Base-by-base conservation (phyloP, 2,888 invertebrate genomes). In the Lycia hirtaria region DNA sequence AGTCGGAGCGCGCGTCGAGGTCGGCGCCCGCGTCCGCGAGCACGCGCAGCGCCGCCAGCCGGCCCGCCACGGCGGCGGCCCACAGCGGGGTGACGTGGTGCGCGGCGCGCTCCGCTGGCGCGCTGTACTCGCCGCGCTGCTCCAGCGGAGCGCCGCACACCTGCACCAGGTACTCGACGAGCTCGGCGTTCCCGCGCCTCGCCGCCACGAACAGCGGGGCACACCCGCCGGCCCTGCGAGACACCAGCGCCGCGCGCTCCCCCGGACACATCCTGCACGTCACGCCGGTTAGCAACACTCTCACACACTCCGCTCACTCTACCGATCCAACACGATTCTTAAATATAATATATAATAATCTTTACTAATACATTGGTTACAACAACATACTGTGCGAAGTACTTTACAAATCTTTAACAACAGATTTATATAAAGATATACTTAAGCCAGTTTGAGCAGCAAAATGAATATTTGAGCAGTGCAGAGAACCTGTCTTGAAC, bases 11-110 rank as follows among this genome's bases (percentile, higher is more conserved):
- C 33, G 97, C 96, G 92, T 98, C 96, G n/a, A 98, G 94, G 76
- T 96, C 93, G 30, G 98, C 98, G 56, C 96, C 97, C 71, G 96
- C 94, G 58, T 94, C 93, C 15, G 97, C 93, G 53, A 98, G 93
- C 81, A 94, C 95, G 77, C 95, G 95, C 47, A 98, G 94, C 65
- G 97, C 95, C 35, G 93, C 92, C 10, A 97, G 82, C 68, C 95
- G 95, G 10, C 97, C 97, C 4, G 96, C 95, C 1, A 98, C 98
- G 3, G 97, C 96, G 1, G 98, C 97, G 88, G 96, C 96, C 98
- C 98, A 98, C 57, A 98, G 90, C 22, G 98, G 97, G 10, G 97
- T 97, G 2, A 97, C 98, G 73, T 93, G 93, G 88, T 98, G 98
- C 65, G 94, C 94, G 26, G 95, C 94, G 72, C 94, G 94, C 80